phyloP scores from a whole-genome alignment of 2,113 vertebrate species.

The Chionomys nivalis region DNA sequence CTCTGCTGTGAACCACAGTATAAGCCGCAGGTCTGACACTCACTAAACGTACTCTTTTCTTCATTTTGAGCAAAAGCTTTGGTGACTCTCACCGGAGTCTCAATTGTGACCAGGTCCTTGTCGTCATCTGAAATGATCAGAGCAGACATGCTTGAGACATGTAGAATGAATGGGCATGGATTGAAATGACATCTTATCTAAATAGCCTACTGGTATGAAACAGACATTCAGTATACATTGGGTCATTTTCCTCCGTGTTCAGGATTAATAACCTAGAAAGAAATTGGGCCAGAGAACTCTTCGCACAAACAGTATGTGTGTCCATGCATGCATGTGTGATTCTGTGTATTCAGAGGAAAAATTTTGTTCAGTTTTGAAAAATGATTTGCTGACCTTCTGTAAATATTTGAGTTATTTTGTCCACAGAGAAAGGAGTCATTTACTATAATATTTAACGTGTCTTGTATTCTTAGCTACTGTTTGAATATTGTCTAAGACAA shows the following conservation, averaged over 20 bases:
- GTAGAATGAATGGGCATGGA: rapidly evolving
- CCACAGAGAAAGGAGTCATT: neutral
- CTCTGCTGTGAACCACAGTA: neutral
- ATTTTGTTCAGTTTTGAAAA: neutral
- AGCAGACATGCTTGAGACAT: neutral
- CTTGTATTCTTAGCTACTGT: neutral
- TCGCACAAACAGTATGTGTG: neutral
- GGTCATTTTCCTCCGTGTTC: neutral
- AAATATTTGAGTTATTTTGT: neutral
- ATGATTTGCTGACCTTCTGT: neutral
- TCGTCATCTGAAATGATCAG: neutral
- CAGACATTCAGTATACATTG: neutral
- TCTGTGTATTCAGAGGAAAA: neutral
- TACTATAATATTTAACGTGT: neutral
- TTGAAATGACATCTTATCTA: neutral
- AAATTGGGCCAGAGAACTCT: neutral
- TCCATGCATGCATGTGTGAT: neutral
- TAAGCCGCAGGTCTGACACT: neutral
- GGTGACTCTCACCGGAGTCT: neutral
- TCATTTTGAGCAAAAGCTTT: neutral
- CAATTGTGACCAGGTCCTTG: neutral
- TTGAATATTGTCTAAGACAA: neutral
- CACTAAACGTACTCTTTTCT: neutral
- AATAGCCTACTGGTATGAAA: neutral
- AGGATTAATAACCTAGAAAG: slow-evolving; percentile 7